Conservation (phyloP, 2,888 invertebrate genomes). For the Xestia sexstrigata region DNA sequence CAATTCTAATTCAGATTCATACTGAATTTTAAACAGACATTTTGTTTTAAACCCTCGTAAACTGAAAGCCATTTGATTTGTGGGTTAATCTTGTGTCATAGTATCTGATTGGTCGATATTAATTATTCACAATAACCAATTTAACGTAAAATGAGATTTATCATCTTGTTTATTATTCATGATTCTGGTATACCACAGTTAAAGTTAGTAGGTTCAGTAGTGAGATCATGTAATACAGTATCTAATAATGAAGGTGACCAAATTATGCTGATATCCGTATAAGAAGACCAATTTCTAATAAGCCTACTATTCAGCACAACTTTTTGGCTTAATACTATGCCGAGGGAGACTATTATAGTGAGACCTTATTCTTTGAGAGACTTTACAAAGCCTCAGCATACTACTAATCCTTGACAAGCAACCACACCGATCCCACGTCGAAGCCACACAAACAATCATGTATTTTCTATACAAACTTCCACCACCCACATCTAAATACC, state of each 20-base stretch:
- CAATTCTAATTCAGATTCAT: conserved; percentile 44
- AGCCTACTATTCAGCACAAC: neutral
- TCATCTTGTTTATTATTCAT: neutral
- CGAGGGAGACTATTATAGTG: neutral
- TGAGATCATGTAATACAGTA: neutral
- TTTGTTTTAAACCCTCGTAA: conserved; percentile 20
- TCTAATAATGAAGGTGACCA: neutral
- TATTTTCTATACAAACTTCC: conserved; percentile 22
- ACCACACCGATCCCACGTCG: too few relatives aligned
- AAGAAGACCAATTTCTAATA: neutral
- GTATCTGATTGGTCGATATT: neutral
- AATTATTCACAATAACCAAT: neutral
- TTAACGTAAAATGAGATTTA: neutral
- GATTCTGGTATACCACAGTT: too few relatives aligned
- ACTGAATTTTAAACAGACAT: conserved; percentile 39
- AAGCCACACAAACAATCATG: neutral
- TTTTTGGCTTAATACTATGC: neutral
- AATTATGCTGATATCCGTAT: neutral
- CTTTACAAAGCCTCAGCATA: too few relatives aligned
- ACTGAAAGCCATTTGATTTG: conserved; percentile 38
- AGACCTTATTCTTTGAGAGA: neutral
- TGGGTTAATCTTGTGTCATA: conserved; percentile 13
- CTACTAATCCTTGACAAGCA: neutral
- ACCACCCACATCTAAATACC: neutral
- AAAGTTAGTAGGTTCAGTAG: neutral